A percentile compares a stretch with the other conserved stretches of the same genome.
phyloP scores from a whole-genome alignment of 2,888 invertebrate species.

The Macaria notata region DNA sequence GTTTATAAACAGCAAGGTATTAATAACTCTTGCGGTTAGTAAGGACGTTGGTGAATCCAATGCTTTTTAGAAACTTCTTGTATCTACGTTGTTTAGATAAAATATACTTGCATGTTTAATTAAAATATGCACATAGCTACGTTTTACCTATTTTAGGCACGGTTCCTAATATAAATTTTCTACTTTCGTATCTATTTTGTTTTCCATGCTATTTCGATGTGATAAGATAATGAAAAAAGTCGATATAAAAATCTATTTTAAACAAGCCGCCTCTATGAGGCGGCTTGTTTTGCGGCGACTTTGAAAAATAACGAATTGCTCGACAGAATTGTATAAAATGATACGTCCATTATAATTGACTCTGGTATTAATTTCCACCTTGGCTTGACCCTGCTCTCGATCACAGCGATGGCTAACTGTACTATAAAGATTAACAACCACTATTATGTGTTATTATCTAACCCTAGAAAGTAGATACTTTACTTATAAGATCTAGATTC shows the following conservation, averaged over 20 bases:
- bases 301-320: too few species aligned
- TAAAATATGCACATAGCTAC: too few species aligned
- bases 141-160: too few species aligned
- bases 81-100: neutral
- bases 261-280: too few species aligned
- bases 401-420: constrained; percentile 23
- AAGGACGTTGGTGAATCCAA: constrained; percentile 10
- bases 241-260: neutral
- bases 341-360: constrained; percentile 21
- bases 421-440: constrained; percentile 26
- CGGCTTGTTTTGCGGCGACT: too few species aligned
- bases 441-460: constrained; percentile 11
- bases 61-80: constrained; percentile 11
- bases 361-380: constrained; percentile 24
- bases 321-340: constrained; percentile 10
- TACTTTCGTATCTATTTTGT: too few species aligned
- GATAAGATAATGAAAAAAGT: neutral
- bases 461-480: neutral
- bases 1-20: constrained; percentile 28
- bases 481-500: neutral
- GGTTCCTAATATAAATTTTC: too few species aligned
- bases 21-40: constrained; percentile 18
- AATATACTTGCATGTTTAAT: too few species aligned
- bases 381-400: constrained; percentile 23
- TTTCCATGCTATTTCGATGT: too few species aligned